A percentile compares a stretch with the other conserved stretches of the same genome.
These are phyloP conservation scores for Nanorana parkeri DNA, from an alignment of 2,113 vertebrate species.

Conservation along the genomic window DNA sequence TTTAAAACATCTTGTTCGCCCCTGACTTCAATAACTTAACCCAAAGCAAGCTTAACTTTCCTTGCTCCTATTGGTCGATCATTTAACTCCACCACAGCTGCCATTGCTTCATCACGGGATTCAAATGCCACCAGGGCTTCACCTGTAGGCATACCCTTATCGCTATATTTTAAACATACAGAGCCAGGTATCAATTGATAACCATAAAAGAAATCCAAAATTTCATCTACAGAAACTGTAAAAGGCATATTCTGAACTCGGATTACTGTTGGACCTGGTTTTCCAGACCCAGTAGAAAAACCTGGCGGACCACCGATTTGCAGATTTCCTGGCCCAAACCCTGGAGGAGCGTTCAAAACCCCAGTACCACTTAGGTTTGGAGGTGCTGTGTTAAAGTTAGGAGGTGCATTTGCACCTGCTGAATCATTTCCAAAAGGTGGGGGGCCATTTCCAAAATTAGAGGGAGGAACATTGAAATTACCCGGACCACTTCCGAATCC, in stretches of 20 bases:
- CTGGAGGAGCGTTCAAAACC: conserved; percentile 76
- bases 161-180: conserved; percentile 94
- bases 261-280: conserved; percentile 90
- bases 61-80: conserved; percentile 96
- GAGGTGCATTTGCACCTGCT: conserved; percentile 75
- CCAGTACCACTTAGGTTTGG: conserved; percentile 77
- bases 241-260: conserved; percentile 99
- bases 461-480: conserved; percentile 73
- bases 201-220: conserved; percentile 98
- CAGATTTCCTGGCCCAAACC: conserved; percentile 78
- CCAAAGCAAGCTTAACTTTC: conserved; percentile 95
- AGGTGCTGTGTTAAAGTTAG: conserved; percentile 82
- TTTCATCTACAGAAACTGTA: conserved; percentile 96
- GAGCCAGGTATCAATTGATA: conserved; percentile 96
- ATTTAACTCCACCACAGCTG: conserved; percentile 96
- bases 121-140: conserved; percentile 99
- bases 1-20: conserved; percentile 71
- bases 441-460: conserved; percentile 81
- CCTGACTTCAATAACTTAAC: conserved; percentile 68
- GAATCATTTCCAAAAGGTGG: conserved; percentile 87
- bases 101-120: conserved; percentile 92
- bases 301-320: conserved; percentile 82
- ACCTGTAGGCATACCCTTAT: conserved; percentile 96
- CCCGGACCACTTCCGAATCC: conserved; percentile 83
- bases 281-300: conserved; percentile 80